Base-by-base conservation (phyloP, 2,113 vertebrate species). In the Albula glossodonta region DNA sequence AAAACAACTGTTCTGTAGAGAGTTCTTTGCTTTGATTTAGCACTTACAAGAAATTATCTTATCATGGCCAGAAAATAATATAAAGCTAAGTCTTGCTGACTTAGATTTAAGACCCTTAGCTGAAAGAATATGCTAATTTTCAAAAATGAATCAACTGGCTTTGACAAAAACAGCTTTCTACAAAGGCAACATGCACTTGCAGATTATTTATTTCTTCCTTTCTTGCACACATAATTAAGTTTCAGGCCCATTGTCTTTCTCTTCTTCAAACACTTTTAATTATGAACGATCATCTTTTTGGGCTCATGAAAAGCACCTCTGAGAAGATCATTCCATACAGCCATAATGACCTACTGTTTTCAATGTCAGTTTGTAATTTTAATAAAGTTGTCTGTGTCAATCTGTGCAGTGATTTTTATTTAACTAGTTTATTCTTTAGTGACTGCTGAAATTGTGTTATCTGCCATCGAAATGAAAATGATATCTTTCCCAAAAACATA, bases 61-160 rank as follows among this genome's bases (percentile, higher is more conserved):
- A 2, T 9, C 7, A 31, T 31, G 66, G 66, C 66, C 25, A n/a
- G 66, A 74, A 74, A 25, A 9, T 74, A 19, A 74, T 74, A 19
- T 74, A 74, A 74, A 19, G n/a, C 19, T 74, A 74, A n/a, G n/a
- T 74, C 66, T 25, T 25, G n/a, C 22, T 74, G 66, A 74, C 66
- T 70, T 22, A 74, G 66, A 74, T 74, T 74, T 74, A 74, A 74
- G 66, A 74, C 17, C n/a, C 4, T 74, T 25, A 8, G n/a, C 66
- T 74, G 66, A 74, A 74, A 74, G 66, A 74, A 74, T 74, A 74
- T 74, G 66, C n/a, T 25, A 74, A 74, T 74, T 25, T 74, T 74
- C 66, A 74, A 31, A 74, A 74, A 74, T 74, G 4, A 74, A 74
- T 74, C 66, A 74, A 3, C 8, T n/a, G 5, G 22, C 66, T 74